Evolutionary conservation across 1,140 invertebrate species (phyloP).

Genomic region (Homarus americanus): DNA sequence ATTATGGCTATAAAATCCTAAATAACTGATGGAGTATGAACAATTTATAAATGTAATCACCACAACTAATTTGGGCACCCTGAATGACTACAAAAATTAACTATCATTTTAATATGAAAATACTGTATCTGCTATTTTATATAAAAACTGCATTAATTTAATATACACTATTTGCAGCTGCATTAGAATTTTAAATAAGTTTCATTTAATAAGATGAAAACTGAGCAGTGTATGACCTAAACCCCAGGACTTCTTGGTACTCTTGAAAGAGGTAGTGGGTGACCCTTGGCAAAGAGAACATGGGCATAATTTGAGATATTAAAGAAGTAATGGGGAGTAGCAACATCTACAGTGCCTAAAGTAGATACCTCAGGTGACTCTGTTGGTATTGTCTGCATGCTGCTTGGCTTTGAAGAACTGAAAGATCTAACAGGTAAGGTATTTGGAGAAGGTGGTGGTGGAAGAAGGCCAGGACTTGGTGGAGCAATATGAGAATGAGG

Average conservation of each 20-base stretch:
- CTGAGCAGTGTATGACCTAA: not conserved
- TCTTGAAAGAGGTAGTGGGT: slow-evolving; percentile 23
- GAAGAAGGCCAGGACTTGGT: slow-evolving; percentile 15
- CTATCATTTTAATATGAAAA: not conserved
- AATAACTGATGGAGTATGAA: too few species aligned
- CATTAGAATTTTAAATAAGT: not conserved
- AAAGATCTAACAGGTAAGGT: not conserved
- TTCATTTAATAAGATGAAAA: not conserved
- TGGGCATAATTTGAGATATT: slow-evolving; percentile 28
- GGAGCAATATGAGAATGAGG: slow-evolving; percentile 40
- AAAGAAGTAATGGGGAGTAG: slow-evolving; percentile 52
- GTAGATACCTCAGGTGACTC: slow-evolving; percentile 27
- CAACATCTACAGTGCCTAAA: slow-evolving; percentile 32
- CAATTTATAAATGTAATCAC: too few species aligned
- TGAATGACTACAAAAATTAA: not conserved
- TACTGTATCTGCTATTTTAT: not conserved
- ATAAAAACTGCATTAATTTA: not conserved
- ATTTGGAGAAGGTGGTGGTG: slow-evolving; percentile 10
- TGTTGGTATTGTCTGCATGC: not conserved
- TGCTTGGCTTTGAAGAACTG: not conserved
- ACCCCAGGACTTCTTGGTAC: slow-evolving; percentile 14
- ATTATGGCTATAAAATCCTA: not conserved
- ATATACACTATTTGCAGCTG: not conserved
- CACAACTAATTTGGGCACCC: not conserved
- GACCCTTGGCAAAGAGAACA: slow-evolving; percentile 19